Evolutionary conservation across 2,888 invertebrate genomes (phyloP).

Genomic region (Scaptomyza tumidula): DNA sequence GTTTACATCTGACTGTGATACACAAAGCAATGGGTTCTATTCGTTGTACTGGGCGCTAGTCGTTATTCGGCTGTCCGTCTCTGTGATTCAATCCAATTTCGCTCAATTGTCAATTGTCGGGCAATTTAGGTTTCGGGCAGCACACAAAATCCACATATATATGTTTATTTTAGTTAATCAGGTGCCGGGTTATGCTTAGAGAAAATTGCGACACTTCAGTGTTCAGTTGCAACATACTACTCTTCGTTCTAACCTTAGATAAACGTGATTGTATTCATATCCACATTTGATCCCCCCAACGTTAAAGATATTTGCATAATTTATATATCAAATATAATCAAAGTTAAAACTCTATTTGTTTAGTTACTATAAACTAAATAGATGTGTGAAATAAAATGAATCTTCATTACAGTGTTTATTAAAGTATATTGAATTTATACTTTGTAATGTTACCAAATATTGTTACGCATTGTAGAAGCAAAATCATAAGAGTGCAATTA

Average conservation of each 20-base stretch:
- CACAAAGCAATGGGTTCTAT: constrained; percentile 53
- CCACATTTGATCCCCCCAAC: constrained; percentile 33
- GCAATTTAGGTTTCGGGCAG: constrained; percentile 68
- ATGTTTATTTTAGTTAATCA: constrained; percentile 62
- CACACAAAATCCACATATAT: constrained; percentile 29
- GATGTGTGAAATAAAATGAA: constrained; percentile 5
- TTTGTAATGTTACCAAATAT: no score
- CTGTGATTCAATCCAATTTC: constrained; percentile 73
- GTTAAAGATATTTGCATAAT: constrained; percentile 21
- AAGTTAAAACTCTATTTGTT: background rate
- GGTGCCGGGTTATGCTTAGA: constrained; percentile 40
- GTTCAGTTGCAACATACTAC: constrained; percentile 42
- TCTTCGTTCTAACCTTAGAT: constrained; percentile 30
- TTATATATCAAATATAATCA: constrained; percentile 7
- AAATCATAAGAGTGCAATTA: no score
- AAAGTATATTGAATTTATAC: no score
- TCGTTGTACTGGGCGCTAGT: constrained; percentile 42
- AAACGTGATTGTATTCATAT: constrained; percentile 24
- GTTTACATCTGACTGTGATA: constrained; percentile 36
- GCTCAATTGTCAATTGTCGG: constrained; percentile 76
- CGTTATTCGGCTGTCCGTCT: constrained; percentile 14
- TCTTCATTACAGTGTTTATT: background rate
- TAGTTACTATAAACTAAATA: background rate
- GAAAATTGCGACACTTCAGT: constrained; percentile 49
- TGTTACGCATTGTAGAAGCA: no score